Evolutionary conservation across 2,113 vertebrate genomes (phyloP), one percentile per base, ranked within the genome.

Genomic region (Oryzias melastigma): DNA sequence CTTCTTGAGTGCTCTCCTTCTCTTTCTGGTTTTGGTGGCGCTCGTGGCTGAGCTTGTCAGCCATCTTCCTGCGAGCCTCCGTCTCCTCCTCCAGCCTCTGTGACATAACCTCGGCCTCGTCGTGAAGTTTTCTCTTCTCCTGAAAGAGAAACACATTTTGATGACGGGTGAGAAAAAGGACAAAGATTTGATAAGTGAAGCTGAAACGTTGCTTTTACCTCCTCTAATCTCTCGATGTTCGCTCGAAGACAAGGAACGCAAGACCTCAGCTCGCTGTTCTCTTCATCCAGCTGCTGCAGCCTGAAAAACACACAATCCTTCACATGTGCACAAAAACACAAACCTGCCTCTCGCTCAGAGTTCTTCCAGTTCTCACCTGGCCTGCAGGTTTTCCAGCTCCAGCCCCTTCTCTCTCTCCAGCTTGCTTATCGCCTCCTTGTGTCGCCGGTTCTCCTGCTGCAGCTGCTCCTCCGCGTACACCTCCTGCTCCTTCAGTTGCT

Each of bases 401-500:
- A 96, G 91, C 73, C 93, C 94, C 63, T 93, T 92, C 62, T 99
- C 96, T 17, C 96, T 87, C 76, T 98, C 96, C 92, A 98, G 89
- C 79, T 94, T 97, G 88, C 88, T 90, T 45, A 98, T 74, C 19
- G 94, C 80, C 20, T 99, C 97, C 71, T 94, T 92, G 85, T 98
- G 96, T 59, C 92, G 93, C 7, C 95, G 93, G 7, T 91, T 88
- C 73, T 96, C 95, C 1, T 93, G 91, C 62, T 95, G 88, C 2
- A 95, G 90, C 1, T 81, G 82, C 70, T 98, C 93, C 0, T 96
- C 94, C 0, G 94, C 85, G 1, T 82, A 76, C 43, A 96, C 72
- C 90, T 99, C 97, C 87, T 97, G 96, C 74, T 99, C 97, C 87
- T 98, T 98, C 75, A 99, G 91, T 85, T 98, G 97, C 76, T 99